Conservation (phyloP, 2,888 invertebrate genomes). For the Amphipyra berbera region DNA sequence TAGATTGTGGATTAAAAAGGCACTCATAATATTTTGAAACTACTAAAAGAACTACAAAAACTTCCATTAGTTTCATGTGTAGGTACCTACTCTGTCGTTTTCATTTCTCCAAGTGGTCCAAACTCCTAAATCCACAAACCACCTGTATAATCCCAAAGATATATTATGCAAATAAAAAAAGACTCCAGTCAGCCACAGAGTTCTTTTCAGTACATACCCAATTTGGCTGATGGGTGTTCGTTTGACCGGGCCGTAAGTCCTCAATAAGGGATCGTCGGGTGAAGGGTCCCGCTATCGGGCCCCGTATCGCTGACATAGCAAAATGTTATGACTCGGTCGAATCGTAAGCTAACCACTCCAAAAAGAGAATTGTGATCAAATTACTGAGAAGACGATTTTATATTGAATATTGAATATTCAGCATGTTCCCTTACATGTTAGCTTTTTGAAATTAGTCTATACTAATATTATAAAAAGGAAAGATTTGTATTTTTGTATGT, state of each 20-base stretch:
- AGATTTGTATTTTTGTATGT: no score
- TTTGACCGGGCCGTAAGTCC: slow-evolving; percentile 45
- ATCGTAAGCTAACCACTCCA: slow-evolving; percentile 31
- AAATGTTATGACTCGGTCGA: slow-evolving; percentile 38
- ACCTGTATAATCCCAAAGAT: slow-evolving; percentile 29
- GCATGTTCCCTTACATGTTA: background rate
- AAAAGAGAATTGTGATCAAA: slow-evolving; percentile 41
- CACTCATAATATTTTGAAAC: no score
- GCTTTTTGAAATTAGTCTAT: no score
- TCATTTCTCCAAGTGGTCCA: background rate
- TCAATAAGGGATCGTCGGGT: slow-evolving; percentile 37
- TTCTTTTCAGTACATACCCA: slow-evolving; percentile 40
- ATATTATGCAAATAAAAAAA: slow-evolving; percentile 10
- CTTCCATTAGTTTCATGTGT: no score
- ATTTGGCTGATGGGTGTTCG: slow-evolving; percentile 49
- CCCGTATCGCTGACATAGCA: slow-evolving; percentile 39
- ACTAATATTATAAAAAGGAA: no score
- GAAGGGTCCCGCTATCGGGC: slow-evolving; percentile 38
- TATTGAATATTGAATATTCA: slow-evolving; percentile 10
- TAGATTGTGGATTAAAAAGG: no score
- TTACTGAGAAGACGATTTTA: slow-evolving; percentile 8
- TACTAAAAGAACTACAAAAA: no score
- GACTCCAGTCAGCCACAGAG: slow-evolving; percentile 8
- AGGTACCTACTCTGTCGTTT: background rate
- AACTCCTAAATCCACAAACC: slow-evolving; percentile 5